phyloP scores from a whole-genome alignment of 1,140 invertebrate genomes.

The Acromyrmex charruanus region DNA sequence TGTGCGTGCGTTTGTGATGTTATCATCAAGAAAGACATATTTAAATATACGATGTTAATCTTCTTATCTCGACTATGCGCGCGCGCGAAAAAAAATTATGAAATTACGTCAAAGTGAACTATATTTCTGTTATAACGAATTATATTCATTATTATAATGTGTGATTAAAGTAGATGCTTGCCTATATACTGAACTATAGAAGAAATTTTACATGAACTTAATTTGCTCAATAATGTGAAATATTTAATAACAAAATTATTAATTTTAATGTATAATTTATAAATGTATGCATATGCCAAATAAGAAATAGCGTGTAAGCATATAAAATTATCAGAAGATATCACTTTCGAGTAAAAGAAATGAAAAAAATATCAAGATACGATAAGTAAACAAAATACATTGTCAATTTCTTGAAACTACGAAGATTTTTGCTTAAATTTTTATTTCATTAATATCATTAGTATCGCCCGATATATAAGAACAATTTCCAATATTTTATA shows the following conservation, averaged over 20 bases:
- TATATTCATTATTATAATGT: neutral
- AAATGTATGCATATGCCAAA: neutral
- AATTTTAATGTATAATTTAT: neutral
- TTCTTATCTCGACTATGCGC: too few species aligned
- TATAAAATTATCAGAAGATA: conserved; percentile 38
- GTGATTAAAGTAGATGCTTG: neutral
- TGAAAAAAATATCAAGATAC: conserved; percentile 1
- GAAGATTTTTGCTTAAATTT: neutral
- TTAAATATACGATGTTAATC: neutral
- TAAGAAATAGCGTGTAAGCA: neutral
- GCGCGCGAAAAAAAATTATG: neutral
- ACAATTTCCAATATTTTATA: neutral
- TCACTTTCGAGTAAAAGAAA: conserved; percentile 18
- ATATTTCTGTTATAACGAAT: neutral
- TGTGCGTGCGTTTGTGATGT: neutral
- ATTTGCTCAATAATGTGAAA: neutral
- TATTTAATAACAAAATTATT: neutral
- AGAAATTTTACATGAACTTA: neutral
- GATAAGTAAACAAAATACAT: conserved; percentile 7
- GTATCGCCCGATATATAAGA: neutral
- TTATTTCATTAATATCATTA: neutral
- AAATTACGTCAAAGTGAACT: neutral
- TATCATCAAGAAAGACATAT: neutral
- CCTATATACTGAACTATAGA: neutral
- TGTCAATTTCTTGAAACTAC: neutral